A percentile compares a stretch with the other conserved stretches of the same genome.
These are phyloP conservation scores for Aplocera efformata DNA, from an alignment of 2,888 invertebrate species.

Conservation along the genomic window DNA sequence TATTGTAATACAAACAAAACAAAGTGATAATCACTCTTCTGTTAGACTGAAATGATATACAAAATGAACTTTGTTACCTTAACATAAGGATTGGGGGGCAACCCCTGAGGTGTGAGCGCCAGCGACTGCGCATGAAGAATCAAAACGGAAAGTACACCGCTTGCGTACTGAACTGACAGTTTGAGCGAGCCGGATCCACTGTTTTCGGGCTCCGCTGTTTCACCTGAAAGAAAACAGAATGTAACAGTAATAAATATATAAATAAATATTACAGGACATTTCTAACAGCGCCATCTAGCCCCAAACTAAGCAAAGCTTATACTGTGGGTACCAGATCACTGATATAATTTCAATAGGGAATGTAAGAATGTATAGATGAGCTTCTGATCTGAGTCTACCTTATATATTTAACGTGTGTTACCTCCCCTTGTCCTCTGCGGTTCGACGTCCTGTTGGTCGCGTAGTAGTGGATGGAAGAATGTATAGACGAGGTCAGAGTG, in stretches of 20 bases:
- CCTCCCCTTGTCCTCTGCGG: slow-evolving; percentile 89
- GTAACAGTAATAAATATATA: too few relatives aligned
- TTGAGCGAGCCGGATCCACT: slow-evolving; percentile 69
- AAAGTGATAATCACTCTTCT: neutral
- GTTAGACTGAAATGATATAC: neutral
- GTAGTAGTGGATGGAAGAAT: slow-evolving; percentile 97
- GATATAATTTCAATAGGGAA: too few relatives aligned
- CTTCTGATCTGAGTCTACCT: neutral
- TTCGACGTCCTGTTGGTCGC: slow-evolving; percentile 95
- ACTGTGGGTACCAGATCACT: too few relatives aligned
- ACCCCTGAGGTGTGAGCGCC: slow-evolving; percentile 87
- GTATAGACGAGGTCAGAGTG: slow-evolving; percentile 98
- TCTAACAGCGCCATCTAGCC: too few relatives aligned
- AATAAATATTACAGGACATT: too few relatives aligned
- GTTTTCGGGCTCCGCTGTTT: slow-evolving; percentile 51
- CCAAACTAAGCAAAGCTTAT: too few relatives aligned
- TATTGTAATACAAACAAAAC: too few relatives aligned
- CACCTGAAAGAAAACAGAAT: slow-evolving; percentile 34
- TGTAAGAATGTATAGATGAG: too few relatives aligned
- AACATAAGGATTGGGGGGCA: slow-evolving; percentile 94
- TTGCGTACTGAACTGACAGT: slow-evolving; percentile 71
- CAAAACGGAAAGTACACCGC: slow-evolving; percentile 69
- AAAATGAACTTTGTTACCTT: slow-evolving; percentile 77
- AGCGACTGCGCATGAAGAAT: slow-evolving; percentile 94
- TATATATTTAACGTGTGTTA: slow-evolving; percentile 44